A percentile compares a stretch with the other conserved stretches of the same genome.
phyloP scores from a whole-genome alignment of 2,113 vertebrate species.

The Nymphicus hollandicus region DNA sequence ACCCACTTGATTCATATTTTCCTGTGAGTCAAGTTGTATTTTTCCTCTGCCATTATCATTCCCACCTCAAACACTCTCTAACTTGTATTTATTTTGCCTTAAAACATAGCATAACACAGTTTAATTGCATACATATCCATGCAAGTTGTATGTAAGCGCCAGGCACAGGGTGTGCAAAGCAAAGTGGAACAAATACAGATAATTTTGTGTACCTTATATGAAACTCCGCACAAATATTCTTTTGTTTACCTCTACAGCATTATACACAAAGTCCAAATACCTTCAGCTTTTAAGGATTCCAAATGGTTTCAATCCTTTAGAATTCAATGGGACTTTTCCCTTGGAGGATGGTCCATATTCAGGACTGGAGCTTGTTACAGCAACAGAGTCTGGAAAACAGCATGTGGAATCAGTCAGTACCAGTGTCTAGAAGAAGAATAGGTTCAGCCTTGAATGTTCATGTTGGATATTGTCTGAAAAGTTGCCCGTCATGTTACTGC shows the following conservation, averaged over 20 bases:
- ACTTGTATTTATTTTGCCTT: background rate
- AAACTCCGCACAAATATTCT: background rate
- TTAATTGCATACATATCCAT: background rate
- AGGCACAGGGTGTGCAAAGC: background rate
- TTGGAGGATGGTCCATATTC: background rate
- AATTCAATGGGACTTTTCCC: background rate
- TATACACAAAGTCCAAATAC: background rate
- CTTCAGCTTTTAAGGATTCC: background rate
- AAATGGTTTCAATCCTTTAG: background rate
- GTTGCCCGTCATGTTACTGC: slow-evolving; percentile 67
- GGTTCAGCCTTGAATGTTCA: slow-evolving; percentile 67
- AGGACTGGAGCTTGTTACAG: slow-evolving; percentile 8
- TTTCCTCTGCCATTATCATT: background rate
- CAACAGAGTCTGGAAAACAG: slow-evolving; percentile 52
- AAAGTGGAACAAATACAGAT: background rate
- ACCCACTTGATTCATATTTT: background rate
- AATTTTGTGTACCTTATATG: background rate
- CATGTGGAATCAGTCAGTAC: slow-evolving; percentile 61
- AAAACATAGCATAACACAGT: background rate
- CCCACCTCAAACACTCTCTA: background rate
- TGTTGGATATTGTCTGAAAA: slow-evolving; percentile 72
- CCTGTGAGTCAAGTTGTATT: accelerated
- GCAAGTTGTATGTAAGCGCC: background rate
- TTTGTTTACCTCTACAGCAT: background rate
- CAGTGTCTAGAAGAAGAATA: slow-evolving; percentile 69